Percentiles rank a stretch among this genome's conserved stretches.
Evolutionary conservation across 2,797 vertebrate genomes (phyloP).

Genomic region (Acanthurus tractus): DNA sequence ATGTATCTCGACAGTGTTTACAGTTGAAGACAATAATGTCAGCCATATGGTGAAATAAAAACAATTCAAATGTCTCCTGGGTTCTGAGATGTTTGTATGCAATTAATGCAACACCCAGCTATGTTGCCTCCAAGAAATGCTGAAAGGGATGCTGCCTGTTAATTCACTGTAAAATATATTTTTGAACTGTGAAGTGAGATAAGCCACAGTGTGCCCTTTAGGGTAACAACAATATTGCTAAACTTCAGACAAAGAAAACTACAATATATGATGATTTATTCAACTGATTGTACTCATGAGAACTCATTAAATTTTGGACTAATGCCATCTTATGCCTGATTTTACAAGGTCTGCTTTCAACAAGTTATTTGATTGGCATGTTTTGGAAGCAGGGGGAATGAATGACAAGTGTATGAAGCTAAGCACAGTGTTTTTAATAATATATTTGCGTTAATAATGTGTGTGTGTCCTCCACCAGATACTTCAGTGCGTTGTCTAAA

Average conservation of each 20-base stretch:
- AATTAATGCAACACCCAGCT: constrained; percentile 44
- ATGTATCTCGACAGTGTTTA: constrained; percentile 41
- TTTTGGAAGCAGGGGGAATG: neutral
- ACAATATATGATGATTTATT: constrained; percentile 20
- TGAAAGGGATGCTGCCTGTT: constrained; percentile 17
- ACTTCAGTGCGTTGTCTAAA: constrained; percentile 90
- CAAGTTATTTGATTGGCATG: constrained; percentile 15
- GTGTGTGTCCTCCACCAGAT: constrained; percentile 78
- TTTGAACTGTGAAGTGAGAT: constrained; percentile 29
- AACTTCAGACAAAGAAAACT: constrained; percentile 23
- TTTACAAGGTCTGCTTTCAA: constrained; percentile 14
- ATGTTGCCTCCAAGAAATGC: constrained; percentile 14
- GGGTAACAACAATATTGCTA: neutral
- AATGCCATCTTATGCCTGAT: neutral
- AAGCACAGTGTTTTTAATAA: constrained; percentile 11
- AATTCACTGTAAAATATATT: constrained; percentile 19
- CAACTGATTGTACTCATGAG: neutral
- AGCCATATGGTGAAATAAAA: constrained; percentile 42
- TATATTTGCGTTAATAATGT: neutral
- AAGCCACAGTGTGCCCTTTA: constrained; percentile 7
- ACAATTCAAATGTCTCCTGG: constrained; percentile 29
- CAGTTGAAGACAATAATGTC: constrained; percentile 35
- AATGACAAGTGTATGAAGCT: constrained; percentile 10
- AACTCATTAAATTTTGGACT: constrained; percentile 6
- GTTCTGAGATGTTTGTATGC: constrained; percentile 43